These are phyloP conservation scores for Ferdinandea cuprea DNA, from an alignment of 2,888 invertebrate genomes.

Conservation along the genomic window DNA sequence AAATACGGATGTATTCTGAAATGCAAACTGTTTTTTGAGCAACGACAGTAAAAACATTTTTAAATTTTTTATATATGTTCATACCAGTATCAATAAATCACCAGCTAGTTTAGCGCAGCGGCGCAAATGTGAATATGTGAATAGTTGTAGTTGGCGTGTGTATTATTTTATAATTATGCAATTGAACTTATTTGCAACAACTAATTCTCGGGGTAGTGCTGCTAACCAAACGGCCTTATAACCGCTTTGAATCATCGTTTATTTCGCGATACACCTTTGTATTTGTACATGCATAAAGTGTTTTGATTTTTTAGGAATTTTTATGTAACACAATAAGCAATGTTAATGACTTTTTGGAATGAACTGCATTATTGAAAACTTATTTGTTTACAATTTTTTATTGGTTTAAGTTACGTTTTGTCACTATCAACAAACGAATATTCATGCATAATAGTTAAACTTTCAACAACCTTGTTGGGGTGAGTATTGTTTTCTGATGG, in stretches of 20 bases:
- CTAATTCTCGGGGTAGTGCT: conserved; percentile 11
- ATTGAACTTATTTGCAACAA: conserved; percentile 33
- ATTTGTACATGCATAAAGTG: background rate
- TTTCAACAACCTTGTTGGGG: too few relatives aligned
- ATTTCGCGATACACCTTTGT: conserved; percentile 17
- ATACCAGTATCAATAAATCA: background rate
- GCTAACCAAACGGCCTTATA: conserved; percentile 20
- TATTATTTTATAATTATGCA: conserved; percentile 39
- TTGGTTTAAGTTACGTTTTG: too few relatives aligned
- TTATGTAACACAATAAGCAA: conserved; percentile 22
- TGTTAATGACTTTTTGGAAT: conserved; percentile 29
- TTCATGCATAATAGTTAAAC: too few relatives aligned
- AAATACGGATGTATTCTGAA: background rate
- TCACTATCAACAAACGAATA: too few relatives aligned
- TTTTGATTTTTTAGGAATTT: conserved; percentile 8
- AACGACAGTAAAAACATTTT: conserved; percentile 24
- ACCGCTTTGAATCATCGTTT: conserved; percentile 19
- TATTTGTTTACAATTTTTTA: too few relatives aligned
- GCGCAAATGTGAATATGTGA: conserved; percentile 28
- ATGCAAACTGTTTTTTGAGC: background rate
- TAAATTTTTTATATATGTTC: background rate
- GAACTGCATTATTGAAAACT: too few relatives aligned
- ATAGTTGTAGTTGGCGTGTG: conserved; percentile 34
- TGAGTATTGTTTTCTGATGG: too few relatives aligned
- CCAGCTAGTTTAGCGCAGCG: background rate